A percentile compares a stretch with the other conserved stretches of the same genome.
phyloP scores from a whole-genome alignment of 2,888 invertebrate species.

The Cerastoderma edule region DNA sequence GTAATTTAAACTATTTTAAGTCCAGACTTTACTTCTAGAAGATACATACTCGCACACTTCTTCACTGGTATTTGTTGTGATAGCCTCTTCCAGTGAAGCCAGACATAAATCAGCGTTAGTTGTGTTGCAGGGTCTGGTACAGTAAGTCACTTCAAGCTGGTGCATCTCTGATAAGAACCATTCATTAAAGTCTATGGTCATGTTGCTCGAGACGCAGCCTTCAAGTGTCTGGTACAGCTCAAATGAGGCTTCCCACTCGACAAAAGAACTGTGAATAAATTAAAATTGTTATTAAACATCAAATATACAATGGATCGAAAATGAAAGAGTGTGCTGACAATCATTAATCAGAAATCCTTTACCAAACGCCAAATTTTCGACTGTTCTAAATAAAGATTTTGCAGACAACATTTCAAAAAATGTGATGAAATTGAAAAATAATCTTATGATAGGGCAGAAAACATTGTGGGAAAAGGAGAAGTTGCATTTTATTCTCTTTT shows the following conservation, averaged over 20 bases:
- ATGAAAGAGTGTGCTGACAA: no score
- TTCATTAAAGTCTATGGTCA: constrained; percentile 24
- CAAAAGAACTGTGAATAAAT: constrained; percentile 10
- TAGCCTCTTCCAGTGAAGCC: neutral
- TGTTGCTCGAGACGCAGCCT: constrained; percentile 17
- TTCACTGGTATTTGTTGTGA: constrained; percentile 10
- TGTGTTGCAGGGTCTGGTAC: constrained; percentile 38
- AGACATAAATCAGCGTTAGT: constrained; percentile 39
- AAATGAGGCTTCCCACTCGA: constrained; percentile 2
- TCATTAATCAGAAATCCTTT: no score
- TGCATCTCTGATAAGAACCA: constrained; percentile 23
- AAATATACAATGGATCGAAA: no score
- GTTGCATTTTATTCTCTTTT: neutral
- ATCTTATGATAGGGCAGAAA: no score
- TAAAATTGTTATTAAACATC: neutral
- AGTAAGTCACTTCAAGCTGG: constrained; percentile 33
- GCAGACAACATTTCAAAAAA: no score
- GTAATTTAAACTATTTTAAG: no score
- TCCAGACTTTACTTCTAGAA: no score
- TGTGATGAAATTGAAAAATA: no score
- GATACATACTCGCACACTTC: constrained; percentile 28
- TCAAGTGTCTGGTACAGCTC: neutral
- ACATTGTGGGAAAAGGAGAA: constrained; percentile 14
- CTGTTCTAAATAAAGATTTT: no score
- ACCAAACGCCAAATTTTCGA: no score